Evolutionary conservation across 2,113 vertebrate genomes (phyloP).

Genomic region (Formicarius rufipectus): DNA sequence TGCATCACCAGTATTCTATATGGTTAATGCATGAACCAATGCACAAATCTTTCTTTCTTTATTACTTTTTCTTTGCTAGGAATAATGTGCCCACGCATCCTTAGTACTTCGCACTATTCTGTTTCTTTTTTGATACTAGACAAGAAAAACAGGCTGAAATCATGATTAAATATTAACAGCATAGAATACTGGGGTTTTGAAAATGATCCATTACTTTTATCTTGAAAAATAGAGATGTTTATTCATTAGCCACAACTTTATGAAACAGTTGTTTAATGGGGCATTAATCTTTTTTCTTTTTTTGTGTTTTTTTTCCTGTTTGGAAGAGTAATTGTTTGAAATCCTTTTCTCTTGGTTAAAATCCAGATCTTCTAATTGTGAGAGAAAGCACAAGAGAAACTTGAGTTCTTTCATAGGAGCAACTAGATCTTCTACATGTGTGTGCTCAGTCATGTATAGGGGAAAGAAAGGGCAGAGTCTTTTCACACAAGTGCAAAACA

Average conservation of each 20-base stretch:
- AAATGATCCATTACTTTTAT: conserved; percentile 29
- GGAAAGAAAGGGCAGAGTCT: neutral
- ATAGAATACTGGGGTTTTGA: neutral
- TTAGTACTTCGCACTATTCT: neutral
- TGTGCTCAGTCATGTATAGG: neutral
- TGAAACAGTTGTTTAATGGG: conserved; percentile 16
- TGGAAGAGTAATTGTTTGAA: neutral
- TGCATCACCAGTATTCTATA: neutral
- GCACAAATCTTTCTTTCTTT: neutral
- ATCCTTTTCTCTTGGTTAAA: neutral
- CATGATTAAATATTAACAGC: conserved; percentile 33
- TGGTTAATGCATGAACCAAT: neutral
- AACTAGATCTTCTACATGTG: neutral
- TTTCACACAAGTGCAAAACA: neutral
- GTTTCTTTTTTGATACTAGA: neutral
- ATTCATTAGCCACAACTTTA: conserved; percentile 23
- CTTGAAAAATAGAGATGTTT: conserved; percentile 24
- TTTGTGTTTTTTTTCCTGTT: neutral
- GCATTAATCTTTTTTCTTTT: neutral
- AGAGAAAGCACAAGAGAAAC: neutral
- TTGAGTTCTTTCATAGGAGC: neutral
- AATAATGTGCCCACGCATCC: neutral
- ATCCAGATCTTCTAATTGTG: neutral
- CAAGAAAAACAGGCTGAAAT: conserved; percentile 26
- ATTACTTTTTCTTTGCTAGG: neutral